Evolutionary conservation across 2,113 vertebrate species (phyloP).

Genomic region (Chaetodon trifascialis): DNA sequence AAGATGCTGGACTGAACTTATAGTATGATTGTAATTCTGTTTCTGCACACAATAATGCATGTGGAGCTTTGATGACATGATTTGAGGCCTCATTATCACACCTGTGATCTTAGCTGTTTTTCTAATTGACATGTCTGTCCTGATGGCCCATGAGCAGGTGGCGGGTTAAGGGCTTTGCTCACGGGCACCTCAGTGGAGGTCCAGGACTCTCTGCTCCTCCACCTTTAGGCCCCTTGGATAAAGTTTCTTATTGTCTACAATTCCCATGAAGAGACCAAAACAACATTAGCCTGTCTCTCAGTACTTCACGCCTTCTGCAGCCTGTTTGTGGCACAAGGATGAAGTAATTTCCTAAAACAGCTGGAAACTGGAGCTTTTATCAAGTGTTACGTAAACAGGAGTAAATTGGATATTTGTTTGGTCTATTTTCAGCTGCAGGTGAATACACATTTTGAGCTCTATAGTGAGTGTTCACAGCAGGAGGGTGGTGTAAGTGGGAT

Average conservation of each 20-base stretch:
- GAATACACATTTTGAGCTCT: background rate
- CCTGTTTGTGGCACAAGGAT: background rate
- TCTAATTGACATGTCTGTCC: background rate
- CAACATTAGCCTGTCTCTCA: background rate
- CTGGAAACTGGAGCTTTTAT: background rate
- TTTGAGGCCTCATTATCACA: background rate
- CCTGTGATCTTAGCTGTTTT: background rate
- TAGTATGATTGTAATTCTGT: background rate
- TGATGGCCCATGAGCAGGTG: background rate
- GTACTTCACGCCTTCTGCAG: background rate
- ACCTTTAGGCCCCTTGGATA: background rate
- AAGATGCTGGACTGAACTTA: no score
- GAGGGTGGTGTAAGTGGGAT: background rate
- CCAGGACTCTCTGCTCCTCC: background rate
- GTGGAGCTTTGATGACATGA: background rate
- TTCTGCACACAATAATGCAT: background rate
- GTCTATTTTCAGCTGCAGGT: background rate
- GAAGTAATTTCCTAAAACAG: background rate
- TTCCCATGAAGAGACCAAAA: background rate
- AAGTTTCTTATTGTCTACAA: background rate
- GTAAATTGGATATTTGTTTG: background rate
- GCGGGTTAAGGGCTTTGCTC: background rate
- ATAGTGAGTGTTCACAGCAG: background rate
- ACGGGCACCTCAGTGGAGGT: background rate
- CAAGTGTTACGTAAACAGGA: background rate